These are phyloP conservation scores for Ailurus styani DNA, from an alignment of 2,113 vertebrate species.

Conservation along the genomic window DNA sequence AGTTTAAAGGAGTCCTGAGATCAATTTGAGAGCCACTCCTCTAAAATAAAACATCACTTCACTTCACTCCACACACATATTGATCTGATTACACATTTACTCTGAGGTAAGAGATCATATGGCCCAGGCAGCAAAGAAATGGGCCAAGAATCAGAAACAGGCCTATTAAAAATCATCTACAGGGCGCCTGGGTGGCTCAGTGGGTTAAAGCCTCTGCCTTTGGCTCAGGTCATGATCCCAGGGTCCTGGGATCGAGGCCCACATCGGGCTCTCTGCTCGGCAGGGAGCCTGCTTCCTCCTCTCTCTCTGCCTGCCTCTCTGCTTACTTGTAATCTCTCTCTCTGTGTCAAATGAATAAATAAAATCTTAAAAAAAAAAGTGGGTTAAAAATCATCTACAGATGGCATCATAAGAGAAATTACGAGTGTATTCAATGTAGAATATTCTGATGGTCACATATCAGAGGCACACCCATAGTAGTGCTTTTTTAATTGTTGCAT, in stretches of 20 bases:
- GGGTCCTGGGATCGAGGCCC: no score
- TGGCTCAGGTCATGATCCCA: no score
- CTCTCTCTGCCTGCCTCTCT: no score
- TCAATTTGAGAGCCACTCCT: not conserved
- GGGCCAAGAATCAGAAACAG: not conserved
- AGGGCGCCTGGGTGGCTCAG: no score
- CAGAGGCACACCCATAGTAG: not conserved
- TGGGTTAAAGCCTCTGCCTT: no score
- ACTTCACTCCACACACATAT: not conserved
- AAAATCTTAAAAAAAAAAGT: no score
- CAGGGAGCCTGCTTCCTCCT: no score
- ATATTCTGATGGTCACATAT: not conserved
- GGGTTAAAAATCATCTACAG: not conserved
- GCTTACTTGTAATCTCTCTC: no score
- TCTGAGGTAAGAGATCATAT: not conserved
- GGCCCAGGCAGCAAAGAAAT: not conserved
- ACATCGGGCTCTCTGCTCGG: no score
- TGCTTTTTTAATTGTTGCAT: not conserved
- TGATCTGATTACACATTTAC: not conserved
- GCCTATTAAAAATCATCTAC: not conserved
- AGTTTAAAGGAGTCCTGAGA: not conserved
- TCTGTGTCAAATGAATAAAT: no score
- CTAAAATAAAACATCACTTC: slow-evolving; percentile 8
- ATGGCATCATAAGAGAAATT: not conserved
- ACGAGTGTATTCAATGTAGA: not conserved